Conservation (phyloP, 2,113 vertebrate species). For the Forbesichthys agassizii region DNA sequence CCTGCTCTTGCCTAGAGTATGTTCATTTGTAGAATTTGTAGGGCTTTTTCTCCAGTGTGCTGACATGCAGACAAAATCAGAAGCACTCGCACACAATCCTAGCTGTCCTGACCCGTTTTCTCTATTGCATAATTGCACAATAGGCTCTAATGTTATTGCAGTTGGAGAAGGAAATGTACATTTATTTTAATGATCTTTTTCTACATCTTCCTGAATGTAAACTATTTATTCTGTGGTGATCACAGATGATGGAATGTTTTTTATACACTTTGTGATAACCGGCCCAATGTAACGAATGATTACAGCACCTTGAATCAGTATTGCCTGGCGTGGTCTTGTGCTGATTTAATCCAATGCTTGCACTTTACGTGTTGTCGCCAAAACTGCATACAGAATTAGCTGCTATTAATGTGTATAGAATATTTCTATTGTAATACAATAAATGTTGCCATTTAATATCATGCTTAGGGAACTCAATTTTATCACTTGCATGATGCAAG, state of each 20-base stretch:
- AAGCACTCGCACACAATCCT: not conserved
- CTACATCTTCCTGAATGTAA: conserved; percentile 72
- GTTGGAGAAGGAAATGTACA: conserved; percentile 14
- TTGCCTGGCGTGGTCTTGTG: conserved; percentile 46
- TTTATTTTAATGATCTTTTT: conserved; percentile 65
- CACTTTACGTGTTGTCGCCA: conserved; percentile 71
- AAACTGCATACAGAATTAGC: conserved; percentile 45
- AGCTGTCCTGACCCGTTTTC: not conserved
- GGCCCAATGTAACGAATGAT: conserved; percentile 27
- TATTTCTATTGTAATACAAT: conserved; percentile 61
- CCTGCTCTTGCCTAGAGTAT: conserved; percentile 41
- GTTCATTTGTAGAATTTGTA: conserved; percentile 25
- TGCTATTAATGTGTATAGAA: conserved; percentile 46
- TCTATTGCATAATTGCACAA: not conserved
- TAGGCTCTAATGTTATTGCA: not conserved
- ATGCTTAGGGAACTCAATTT: not conserved
- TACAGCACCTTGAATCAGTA: conserved; percentile 33
- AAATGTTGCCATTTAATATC: conserved; percentile 62
- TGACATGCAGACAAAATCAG: not conserved
- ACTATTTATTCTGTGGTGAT: conserved; percentile 64
- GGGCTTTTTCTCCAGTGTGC: conserved; percentile 9
- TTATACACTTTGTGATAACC: conserved; percentile 59
- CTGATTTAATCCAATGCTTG: conserved; percentile 56
- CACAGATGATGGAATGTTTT: conserved; percentile 53
- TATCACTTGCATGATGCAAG: too few species aligned